Percentiles rank a stretch among this genome's conserved stretches.
Evolutionary conservation across 2,797 vertebrate species (phyloP).

Genomic region (Enteromius afrohamiltoni): DNA sequence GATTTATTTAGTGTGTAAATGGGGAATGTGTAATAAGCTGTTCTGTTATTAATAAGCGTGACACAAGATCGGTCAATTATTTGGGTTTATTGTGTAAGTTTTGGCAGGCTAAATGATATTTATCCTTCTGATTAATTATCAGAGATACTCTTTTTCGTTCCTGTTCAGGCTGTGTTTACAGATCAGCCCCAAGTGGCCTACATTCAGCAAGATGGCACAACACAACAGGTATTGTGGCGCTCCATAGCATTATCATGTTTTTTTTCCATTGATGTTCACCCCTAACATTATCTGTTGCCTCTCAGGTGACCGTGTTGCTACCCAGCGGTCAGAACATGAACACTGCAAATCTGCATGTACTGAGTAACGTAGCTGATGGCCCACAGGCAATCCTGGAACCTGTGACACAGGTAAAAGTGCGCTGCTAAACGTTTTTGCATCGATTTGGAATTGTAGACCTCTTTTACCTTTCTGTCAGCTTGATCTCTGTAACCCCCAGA

Average conservation of each 20-base stretch:
- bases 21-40: not conserved
- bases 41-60: not conserved
- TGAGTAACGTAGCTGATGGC: slow-evolving; percentile 85
- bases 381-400: slow-evolving; percentile 86
- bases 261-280: not conserved
- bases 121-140: not conserved
- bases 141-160: not conserved
- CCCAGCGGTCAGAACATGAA: slow-evolving; percentile 91
- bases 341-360: slow-evolving; percentile 85
- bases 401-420: slow-evolving; percentile 78
- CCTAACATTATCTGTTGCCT: not conserved
- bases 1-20: not conserved
- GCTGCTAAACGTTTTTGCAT: not conserved
- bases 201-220: slow-evolving; percentile 94
- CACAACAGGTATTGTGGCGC: slow-evolving; percentile 85
- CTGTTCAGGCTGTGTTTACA: slow-evolving; percentile 87
- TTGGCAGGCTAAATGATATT: not conserved
- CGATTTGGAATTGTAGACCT: not conserved
- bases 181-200: slow-evolving; percentile 96
- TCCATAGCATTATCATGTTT: not conserved
- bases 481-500: not conserved
- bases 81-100: not conserved
- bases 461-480: not conserved
- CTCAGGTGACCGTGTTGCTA: slow-evolving; percentile 87
- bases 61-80: not conserved